phyloP scores from a whole-genome alignment of 2,113 vertebrate species.

The Neotragus moschatus region DNA sequence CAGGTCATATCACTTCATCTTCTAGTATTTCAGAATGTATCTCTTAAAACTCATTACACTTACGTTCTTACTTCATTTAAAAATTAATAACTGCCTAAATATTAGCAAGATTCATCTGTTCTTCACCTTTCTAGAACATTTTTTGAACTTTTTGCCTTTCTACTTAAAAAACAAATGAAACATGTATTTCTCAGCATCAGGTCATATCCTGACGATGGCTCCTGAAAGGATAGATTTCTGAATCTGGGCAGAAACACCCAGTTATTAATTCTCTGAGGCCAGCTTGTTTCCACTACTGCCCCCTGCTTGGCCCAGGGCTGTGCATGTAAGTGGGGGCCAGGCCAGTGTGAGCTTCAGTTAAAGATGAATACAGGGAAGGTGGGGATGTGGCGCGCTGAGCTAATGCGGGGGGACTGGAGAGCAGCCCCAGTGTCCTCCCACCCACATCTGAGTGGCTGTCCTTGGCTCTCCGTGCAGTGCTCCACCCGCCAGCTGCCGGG shows the following conservation, averaged over 20 bases:
- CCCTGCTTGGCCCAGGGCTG: not conserved
- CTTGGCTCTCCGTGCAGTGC: constrained; percentile 3
- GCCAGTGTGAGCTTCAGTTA: not conserved
- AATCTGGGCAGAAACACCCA: not conserved
- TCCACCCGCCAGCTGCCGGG: constrained; percentile 69
- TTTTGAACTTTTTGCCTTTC: not conserved
- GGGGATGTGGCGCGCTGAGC: not conserved
- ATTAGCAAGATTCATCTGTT: not conserved
- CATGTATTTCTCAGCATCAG: not conserved
- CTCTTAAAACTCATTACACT: not conserved
- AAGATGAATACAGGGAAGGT: not conserved
- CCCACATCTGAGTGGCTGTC: constrained; percentile 12
- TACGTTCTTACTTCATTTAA: not conserved
- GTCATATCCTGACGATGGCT: not conserved
- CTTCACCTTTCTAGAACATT: not conserved
- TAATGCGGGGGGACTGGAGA: constrained; percentile 38
- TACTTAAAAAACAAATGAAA: not conserved
- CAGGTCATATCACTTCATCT: not conserved
- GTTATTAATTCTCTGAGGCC: not conserved
- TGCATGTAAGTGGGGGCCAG: not conserved
- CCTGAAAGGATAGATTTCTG: not conserved
- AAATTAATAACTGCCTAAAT: not conserved
- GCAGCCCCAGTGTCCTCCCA: not conserved
- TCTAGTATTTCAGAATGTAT: not conserved
- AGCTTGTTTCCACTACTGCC: fast-evolving